Conservation (phyloP, 2,888 invertebrate genomes). For the Orgyia antiqua region DNA sequence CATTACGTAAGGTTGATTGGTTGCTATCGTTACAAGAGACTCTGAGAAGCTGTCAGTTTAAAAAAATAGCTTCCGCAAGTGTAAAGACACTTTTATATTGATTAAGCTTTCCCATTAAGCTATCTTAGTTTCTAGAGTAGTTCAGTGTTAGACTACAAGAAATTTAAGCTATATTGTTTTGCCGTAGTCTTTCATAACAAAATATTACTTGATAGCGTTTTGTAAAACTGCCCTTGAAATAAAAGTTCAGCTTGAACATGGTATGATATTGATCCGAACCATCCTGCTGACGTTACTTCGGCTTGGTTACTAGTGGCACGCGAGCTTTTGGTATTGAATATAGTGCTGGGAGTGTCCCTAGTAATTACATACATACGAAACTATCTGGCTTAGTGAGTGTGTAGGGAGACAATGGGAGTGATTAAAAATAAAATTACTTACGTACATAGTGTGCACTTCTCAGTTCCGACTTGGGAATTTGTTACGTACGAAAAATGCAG, state of each 20-base stretch:
- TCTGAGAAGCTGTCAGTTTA: slow-evolving; percentile 7
- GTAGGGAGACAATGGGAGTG: slow-evolving; percentile 30
- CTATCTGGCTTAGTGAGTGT: slow-evolving; percentile 11
- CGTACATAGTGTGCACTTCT: no score
- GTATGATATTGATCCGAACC: slow-evolving; percentile 47
- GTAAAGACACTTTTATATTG: no score
- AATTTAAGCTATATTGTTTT: no score
- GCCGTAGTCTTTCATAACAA: no score
- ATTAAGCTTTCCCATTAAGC: no score
- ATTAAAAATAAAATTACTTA: no score
- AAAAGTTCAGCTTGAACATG: slow-evolving; percentile 34
- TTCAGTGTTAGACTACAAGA: no score
- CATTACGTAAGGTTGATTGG: slow-evolving; percentile 14
- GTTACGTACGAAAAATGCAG: no score
- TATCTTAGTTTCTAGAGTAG: no score
- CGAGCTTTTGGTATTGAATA: slow-evolving; percentile 44
- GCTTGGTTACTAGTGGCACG: slow-evolving; percentile 49
- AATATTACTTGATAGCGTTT: no score
- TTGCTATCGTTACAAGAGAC: slow-evolving; percentile 6
- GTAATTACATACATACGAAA: slow-evolving; percentile 19
- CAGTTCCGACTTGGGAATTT: no score
- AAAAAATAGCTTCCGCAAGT: slow-evolving; percentile 17
- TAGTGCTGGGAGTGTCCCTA: slow-evolving; percentile 43
- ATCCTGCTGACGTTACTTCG: slow-evolving; percentile 26
- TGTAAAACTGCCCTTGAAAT: slow-evolving; percentile 38